Conservation (phyloP, 2,113 vertebrate genomes). For the Ptyas mucosa region DNA sequence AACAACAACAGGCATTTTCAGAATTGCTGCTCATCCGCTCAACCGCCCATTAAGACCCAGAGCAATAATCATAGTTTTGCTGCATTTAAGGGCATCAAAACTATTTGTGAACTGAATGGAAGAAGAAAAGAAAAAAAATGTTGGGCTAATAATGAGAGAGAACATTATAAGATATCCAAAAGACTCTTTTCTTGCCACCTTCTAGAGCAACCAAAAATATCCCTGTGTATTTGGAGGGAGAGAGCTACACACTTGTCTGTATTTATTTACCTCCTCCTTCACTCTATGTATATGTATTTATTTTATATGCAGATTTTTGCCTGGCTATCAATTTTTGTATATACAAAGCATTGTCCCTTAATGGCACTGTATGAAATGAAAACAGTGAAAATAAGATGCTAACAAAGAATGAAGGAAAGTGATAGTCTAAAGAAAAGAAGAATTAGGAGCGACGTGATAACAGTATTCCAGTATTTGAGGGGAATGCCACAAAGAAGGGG, state of each 20-base stretch:
- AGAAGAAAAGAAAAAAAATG: background rate
- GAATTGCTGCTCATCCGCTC: no score
- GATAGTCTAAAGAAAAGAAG: background rate
- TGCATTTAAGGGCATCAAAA: background rate
- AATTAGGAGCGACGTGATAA: no score
- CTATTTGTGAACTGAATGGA: background rate
- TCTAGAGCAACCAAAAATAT: background rate
- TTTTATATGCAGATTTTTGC: background rate
- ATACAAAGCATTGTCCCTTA: background rate
- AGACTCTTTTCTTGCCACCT: background rate
- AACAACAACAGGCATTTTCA: background rate
- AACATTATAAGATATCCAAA: background rate
- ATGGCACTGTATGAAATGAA: background rate
- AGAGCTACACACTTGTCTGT: background rate
- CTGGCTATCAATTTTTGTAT: background rate
- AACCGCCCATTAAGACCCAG: background rate
- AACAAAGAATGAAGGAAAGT: background rate
- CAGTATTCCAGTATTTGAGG: no score
- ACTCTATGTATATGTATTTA: background rate
- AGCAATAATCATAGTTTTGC: background rate
- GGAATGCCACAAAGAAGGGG: no score
- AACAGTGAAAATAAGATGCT: background rate
- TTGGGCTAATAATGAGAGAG: background rate
- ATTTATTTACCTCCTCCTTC: background rate
- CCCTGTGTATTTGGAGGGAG: background rate